Percentiles rank a stretch among this genome's conserved stretches.
phyloP scores from a whole-genome alignment of 2,888 invertebrate genomes.

The Spodoptera picta region DNA sequence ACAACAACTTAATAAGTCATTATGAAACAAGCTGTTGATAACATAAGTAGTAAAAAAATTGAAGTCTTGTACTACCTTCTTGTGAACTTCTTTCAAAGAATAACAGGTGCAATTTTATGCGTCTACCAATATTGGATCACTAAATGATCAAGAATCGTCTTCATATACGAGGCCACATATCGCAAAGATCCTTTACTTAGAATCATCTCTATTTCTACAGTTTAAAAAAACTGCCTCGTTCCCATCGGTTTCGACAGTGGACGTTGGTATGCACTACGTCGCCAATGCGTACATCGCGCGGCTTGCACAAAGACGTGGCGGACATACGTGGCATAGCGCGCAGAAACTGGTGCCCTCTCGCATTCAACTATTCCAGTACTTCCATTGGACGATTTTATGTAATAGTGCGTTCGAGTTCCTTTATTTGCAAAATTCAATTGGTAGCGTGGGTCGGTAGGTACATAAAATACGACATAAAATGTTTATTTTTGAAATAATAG shows the following conservation, averaged over 20 bases:
- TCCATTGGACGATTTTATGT: conserved; percentile 75
- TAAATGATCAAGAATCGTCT: neutral
- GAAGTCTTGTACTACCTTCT: no score
- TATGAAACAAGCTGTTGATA: neutral
- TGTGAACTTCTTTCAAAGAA: no score
- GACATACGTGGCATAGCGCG: conserved; percentile 81
- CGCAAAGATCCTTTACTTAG: conserved; percentile 29
- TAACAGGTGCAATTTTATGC: no score
- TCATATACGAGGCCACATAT: conserved; percentile 28
- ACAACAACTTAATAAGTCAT: no score
- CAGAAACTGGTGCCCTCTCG: conserved; percentile 73
- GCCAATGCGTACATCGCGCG: conserved; percentile 63
- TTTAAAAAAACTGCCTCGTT: conserved; percentile 42
- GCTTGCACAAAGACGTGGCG: conserved; percentile 81
- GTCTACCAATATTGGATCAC: no score
- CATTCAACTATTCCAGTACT: conserved; percentile 83
- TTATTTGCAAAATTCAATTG: no score
- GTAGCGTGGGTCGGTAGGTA: no score
- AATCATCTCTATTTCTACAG: conserved; percentile 42
- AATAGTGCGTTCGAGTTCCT: conserved; percentile 32
- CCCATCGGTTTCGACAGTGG: conserved; percentile 63
- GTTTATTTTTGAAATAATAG: no score
- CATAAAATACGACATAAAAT: no score
- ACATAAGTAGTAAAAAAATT: neutral
- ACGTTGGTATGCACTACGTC: conserved; percentile 69